Conservation (phyloP, 2,888 invertebrate species). For the Tortrix viridana region DNA sequence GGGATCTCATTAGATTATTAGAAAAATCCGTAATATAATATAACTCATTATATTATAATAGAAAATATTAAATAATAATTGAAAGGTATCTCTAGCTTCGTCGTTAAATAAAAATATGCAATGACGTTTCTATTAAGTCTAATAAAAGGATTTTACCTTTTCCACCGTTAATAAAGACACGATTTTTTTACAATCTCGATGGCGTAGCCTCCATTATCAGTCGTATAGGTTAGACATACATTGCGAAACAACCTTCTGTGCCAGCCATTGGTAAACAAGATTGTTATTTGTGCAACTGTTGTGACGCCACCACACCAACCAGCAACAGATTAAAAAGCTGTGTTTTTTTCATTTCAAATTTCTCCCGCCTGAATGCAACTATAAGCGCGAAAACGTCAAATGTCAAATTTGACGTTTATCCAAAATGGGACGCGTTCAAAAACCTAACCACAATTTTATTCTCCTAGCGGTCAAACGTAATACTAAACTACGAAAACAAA, state of each 20-base stretch:
- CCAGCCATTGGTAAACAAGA: constrained; percentile 32
- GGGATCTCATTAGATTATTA: no score
- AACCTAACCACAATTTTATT: not conserved
- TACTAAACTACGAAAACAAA: constrained; percentile 23
- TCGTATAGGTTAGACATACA: constrained; percentile 34
- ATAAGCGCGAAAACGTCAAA: not conserved
- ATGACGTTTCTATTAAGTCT: no score
- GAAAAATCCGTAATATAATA: no score
- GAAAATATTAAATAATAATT: no score
- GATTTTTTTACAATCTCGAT: not conserved
- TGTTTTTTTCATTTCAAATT: not conserved
- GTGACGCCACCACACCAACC: constrained; percentile 23
- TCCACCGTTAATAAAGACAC: not conserved
- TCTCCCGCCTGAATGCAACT: not conserved
- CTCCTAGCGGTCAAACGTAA: constrained; percentile 1
- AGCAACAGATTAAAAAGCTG: constrained; percentile 24
- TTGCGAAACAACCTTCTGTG: constrained; percentile 37
- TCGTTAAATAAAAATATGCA: no score
- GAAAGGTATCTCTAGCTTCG: no score
- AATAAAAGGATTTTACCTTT: no score
- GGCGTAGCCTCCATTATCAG: constrained; percentile 31
- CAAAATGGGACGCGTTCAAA: not conserved
- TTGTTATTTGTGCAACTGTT: constrained; percentile 36
- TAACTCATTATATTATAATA: no score
- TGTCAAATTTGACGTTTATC: not conserved